Evolutionary conservation across 2,113 vertebrate species (phyloP).

Genomic region (Emydura subglobosa): DNA sequence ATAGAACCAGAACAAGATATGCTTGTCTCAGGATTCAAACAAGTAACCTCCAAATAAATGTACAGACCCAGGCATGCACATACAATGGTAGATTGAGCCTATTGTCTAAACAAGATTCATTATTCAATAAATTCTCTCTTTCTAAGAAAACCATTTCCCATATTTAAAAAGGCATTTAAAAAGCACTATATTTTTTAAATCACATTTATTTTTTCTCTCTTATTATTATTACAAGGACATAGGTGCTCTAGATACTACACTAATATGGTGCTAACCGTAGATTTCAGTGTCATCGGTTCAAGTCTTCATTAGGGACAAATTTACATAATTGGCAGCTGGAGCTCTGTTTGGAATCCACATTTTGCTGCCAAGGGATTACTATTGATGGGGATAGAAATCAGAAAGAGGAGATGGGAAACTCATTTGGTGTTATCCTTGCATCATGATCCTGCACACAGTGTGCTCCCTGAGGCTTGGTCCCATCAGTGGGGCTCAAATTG

Average conservation of each 20-base stretch:
- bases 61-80: background rate
- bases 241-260: background rate
- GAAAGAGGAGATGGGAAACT: fast-evolving
- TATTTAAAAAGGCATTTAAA: background rate
- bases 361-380: background rate
- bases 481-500: background rate
- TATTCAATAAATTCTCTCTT: constrained; percentile 22
- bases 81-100: constrained; percentile 19
- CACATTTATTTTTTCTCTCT: background rate
- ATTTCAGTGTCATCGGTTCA: fast-evolving
- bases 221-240: fast-evolving
- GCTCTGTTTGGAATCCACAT: background rate
- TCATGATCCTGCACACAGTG: fast-evolving
- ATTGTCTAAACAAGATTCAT: background rate
- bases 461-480: background rate
- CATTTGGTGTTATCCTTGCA: fast-evolving
- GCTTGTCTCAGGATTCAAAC: background rate
- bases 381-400: background rate
- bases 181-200: background rate
- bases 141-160: background rate
- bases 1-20: background rate
- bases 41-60: background rate
- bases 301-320: background rate
- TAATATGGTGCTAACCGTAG: background rate
- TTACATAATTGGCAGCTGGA: background rate